Evolutionary conservation across 2,888 invertebrate genomes (phyloP).

Genomic region (Drosophila fungiperda): DNA sequence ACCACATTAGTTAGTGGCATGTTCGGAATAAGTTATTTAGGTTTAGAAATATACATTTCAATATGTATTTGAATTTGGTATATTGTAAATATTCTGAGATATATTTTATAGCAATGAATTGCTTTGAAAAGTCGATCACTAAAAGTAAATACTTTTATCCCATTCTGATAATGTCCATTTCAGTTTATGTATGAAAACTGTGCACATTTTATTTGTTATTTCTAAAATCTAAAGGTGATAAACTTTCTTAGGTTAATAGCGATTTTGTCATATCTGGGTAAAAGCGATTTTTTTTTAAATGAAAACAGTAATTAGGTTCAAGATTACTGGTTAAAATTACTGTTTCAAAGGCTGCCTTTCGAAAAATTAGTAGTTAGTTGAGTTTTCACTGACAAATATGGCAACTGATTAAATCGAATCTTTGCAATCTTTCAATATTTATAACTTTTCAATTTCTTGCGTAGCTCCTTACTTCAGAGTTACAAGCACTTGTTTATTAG

Average conservation of each 20-base stretch:
- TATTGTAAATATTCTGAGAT: background rate
- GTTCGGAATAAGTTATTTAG: slow-evolving; percentile 15
- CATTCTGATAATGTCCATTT: background rate
- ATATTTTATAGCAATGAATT: background rate
- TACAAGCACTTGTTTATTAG: background rate
- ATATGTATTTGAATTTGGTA: background rate
- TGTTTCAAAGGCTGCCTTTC: background rate
- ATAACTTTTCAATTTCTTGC: background rate
- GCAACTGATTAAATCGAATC: too few relatives aligned
- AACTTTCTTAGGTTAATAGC: too few relatives aligned
- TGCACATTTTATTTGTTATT: background rate
- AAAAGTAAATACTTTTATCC: background rate
- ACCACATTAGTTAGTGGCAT: slow-evolving; percentile 1
- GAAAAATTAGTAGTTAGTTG: background rate
- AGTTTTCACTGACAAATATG: too few relatives aligned
- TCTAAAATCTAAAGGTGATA: too few relatives aligned
- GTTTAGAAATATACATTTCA: background rate
- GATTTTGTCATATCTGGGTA: too few relatives aligned
- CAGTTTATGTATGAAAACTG: background rate
- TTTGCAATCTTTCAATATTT: background rate
- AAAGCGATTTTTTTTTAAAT: background rate
- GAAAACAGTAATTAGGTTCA: background rate
- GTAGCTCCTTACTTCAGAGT: background rate
- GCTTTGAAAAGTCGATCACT: background rate
- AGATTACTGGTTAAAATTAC: background rate